These are phyloP conservation scores for Vipera ursinii DNA, from an alignment of 2,797 vertebrate species.

Conservation along the genomic window DNA sequence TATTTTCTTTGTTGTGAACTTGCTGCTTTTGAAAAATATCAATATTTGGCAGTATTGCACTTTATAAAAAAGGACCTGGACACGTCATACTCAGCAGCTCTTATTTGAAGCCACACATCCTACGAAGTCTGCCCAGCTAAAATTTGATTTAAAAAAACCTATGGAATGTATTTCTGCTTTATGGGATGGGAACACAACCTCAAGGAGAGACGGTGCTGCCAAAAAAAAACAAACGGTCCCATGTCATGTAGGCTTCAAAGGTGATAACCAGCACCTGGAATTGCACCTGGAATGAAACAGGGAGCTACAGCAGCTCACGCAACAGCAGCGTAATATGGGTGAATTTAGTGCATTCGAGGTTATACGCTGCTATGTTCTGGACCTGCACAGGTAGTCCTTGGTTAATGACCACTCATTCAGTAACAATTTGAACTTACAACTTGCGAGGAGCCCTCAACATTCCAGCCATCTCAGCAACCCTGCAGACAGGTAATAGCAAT, in stretches of 20 bases:
- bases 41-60: constrained; percentile 9
- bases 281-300: not conserved
- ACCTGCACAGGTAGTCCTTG: not conserved
- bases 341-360: not conserved
- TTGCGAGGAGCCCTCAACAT: not conserved
- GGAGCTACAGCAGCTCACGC: not conserved
- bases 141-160: not conserved
- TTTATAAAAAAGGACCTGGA: not conserved
- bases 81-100: not conserved
- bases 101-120: not conserved
- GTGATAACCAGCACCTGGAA: not conserved
- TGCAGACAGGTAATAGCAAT: not conserved
- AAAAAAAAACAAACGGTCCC: not conserved
- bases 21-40: not conserved
- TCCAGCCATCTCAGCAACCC: not conserved
- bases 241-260: not conserved
- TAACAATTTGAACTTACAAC: not conserved
- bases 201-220: not conserved
- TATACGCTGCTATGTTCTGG: not conserved
- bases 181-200: not conserved
- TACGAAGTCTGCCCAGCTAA: not conserved
- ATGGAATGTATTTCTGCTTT: not conserved
- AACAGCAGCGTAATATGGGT: not conserved
- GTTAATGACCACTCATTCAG: not conserved
- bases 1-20: not conserved